Conservation (phyloP, 2,113 vertebrate genomes). For the Strix uralensis region DNA sequence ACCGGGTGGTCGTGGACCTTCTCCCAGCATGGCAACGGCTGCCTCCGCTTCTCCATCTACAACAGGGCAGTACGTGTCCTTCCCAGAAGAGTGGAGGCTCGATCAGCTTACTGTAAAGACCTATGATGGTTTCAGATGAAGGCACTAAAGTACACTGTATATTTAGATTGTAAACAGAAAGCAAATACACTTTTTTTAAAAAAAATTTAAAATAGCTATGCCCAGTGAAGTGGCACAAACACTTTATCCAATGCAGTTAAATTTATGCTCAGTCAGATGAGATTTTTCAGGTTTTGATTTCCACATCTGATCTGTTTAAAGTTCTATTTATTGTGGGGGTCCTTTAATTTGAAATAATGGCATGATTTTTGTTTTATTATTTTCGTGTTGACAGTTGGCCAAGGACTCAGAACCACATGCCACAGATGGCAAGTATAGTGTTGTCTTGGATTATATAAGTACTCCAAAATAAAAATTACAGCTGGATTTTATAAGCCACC, state of each 20-base stretch:
- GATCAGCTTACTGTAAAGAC: not conserved
- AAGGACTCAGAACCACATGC: not conserved
- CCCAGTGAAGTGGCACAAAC: not conserved
- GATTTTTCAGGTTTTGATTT: not conserved
- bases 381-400: not conserved
- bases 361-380: not conserved
- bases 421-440: not conserved
- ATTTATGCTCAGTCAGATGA: not conserved
- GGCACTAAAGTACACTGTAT: not conserved
- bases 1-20: fast-evolving
- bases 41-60: not conserved
- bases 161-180: not conserved
- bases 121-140: not conserved
- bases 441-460: not conserved
- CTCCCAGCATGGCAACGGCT: not conserved
- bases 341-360: not conserved
- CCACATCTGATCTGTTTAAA: not conserved
- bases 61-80: not conserved
- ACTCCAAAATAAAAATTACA: conserved; percentile 17
- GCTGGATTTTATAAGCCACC: conserved; percentile 41
- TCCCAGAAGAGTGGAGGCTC: not conserved
- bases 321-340: not conserved
- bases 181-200: not conserved
- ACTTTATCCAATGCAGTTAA: not conserved
- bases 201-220: not conserved